Evolutionary conservation across 2,888 invertebrate species (phyloP).

Genomic region (Malachius bipustulatus): DNA sequence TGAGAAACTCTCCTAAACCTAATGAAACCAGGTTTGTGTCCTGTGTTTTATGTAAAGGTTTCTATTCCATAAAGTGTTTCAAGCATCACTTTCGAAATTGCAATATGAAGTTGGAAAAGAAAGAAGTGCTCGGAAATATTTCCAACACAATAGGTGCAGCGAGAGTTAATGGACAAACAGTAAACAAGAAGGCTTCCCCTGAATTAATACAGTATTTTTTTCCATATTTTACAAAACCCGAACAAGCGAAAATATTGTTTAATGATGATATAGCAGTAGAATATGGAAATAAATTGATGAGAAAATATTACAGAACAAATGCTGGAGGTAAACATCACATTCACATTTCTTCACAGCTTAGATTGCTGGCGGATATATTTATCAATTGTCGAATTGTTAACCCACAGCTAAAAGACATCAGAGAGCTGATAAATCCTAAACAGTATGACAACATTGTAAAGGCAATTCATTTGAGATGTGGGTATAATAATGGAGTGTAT

Average conservation of each 20-base stretch:
- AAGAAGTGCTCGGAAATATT: too few relatives aligned
- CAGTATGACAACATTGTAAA: background rate
- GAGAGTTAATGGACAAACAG: too few relatives aligned
- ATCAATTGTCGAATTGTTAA: too few relatives aligned
- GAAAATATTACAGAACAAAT: constrained; percentile 1
- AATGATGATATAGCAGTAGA: background rate
- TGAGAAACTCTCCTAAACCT: background rate
- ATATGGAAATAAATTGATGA: background rate
- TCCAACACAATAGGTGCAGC: background rate
- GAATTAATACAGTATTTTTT: background rate
- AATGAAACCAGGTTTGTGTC: background rate
- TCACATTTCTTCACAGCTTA: too few relatives aligned
- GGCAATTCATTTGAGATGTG: background rate
- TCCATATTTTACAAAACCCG: background rate
- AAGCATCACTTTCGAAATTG: background rate
- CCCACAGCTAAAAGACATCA: background rate
- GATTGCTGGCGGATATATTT: background rate
- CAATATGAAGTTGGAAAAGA: too few relatives aligned
- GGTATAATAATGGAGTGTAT: background rate
- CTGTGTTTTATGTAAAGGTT: background rate
- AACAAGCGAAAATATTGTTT: background rate
- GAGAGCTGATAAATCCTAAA: background rate
- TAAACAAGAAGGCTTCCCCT: background rate
- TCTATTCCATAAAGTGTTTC: background rate
- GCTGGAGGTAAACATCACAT: too few relatives aligned